Evolutionary conservation across 2,888 invertebrate species (phyloP).

Genomic region (Cephus spinipes): DNA sequence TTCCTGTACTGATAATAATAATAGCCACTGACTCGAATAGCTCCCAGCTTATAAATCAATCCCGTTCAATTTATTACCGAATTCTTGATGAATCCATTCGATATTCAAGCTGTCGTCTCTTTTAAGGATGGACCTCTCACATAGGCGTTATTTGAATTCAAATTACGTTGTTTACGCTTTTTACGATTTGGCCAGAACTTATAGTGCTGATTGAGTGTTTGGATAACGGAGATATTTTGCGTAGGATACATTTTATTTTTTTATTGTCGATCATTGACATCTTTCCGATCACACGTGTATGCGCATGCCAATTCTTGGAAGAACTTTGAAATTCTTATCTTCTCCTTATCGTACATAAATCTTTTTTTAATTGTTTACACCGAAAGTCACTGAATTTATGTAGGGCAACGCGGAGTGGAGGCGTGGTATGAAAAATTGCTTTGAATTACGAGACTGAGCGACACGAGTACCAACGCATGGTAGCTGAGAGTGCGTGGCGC

Average conservation of each 20-base stretch:
- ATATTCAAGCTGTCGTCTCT: background rate
- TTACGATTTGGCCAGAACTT: background rate
- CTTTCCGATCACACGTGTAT: slow-evolving; percentile 15
- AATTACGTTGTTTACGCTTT: background rate
- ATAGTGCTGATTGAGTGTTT: background rate
- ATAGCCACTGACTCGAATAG: background rate
- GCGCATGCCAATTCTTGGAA: background rate
- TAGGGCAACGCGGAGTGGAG: background rate
- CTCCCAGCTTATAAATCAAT: background rate
- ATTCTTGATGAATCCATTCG: background rate
- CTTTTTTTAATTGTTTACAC: background rate
- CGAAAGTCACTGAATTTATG: slow-evolving; percentile 8
- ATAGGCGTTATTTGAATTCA: background rate
- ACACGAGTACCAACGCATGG: background rate
- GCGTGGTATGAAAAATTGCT: background rate
- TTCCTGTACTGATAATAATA: background rate
- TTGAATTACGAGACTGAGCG: slow-evolving; percentile 1
- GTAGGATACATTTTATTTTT: background rate
- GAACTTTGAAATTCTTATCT: background rate
- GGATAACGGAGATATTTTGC: background rate
- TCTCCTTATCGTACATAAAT: background rate
- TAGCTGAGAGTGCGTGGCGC: background rate
- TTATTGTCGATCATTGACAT: slow-evolving; percentile 21
- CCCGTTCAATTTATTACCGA: background rate
- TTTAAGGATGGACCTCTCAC: background rate